A percentile compares a stretch with the other conserved stretches of the same genome.
Evolutionary conservation across 2,113 vertebrate species (phyloP).

Genomic region (Pteropus alecto): DNA sequence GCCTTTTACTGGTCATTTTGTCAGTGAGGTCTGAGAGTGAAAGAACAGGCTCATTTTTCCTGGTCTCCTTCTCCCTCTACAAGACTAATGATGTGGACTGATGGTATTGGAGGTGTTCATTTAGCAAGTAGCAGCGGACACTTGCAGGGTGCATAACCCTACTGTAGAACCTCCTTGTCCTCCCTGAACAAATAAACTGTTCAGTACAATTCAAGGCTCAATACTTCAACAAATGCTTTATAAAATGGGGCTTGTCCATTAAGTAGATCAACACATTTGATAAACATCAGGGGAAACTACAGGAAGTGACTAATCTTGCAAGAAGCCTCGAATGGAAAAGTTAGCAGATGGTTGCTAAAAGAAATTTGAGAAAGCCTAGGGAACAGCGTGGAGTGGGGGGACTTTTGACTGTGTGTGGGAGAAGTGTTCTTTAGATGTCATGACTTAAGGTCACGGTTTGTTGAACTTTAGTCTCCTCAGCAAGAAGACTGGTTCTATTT

Average conservation of each 20-base stretch:
- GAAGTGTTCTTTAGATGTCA: neutral
- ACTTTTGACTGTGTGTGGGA: neutral
- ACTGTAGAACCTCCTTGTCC: neutral
- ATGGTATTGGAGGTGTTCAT: neutral
- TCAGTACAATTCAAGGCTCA: neutral
- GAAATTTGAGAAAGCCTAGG: conserved; percentile 17
- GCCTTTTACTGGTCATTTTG: conserved; percentile 2
- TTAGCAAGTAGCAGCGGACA: neutral
- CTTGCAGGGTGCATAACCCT: neutral
- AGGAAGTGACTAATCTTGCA: conserved; percentile 64
- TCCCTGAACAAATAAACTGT: neutral
- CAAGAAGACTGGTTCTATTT: neutral
- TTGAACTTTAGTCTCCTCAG: neutral
- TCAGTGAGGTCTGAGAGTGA: neutral
- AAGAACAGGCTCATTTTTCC: neutral
- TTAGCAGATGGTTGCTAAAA: conserved; percentile 53
- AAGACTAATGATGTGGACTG: accelerated
- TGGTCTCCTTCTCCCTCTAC: neutral
- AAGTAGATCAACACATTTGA: neutral
- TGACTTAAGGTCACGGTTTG: neutral
- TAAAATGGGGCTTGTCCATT: conserved; percentile 7
- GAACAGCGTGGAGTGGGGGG: neutral
- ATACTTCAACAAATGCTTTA: conserved; percentile 27
- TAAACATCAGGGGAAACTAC: conserved; percentile 49
- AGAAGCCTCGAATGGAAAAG: conserved; percentile 42